phyloP scores from a whole-genome alignment of 1,140 invertebrate species.

The Solenopsis fugax region DNA sequence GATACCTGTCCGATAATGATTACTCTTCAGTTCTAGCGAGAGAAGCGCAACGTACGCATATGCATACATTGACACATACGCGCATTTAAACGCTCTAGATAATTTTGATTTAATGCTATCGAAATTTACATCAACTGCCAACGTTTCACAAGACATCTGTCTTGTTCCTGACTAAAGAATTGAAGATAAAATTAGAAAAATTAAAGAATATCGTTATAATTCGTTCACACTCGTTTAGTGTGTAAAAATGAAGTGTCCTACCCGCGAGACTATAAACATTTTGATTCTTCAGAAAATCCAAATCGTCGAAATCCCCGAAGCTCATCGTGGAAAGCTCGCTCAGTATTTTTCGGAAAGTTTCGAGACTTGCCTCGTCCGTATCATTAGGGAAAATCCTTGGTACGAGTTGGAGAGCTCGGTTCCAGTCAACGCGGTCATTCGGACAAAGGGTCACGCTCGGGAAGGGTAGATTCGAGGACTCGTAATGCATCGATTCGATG shows the following conservation, averaged over 20 bases:
- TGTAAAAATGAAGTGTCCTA: not conserved
- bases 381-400: slow-evolving; percentile 46
- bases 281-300: slow-evolving; percentile 39
- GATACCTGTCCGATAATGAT: not conserved
- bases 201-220: not conserved
- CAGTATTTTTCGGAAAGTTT: slow-evolving; percentile 56
- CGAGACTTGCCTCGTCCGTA: slow-evolving; percentile 25
- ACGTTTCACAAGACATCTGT: not conserved
- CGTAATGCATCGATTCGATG: slow-evolving; percentile 60
- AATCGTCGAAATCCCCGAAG: slow-evolving; percentile 62
- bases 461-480: slow-evolving; percentile 31
- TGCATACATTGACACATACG: not conserved
- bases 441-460: slow-evolving; percentile 60
- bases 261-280: slow-evolving; percentile 35
- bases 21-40: not conserved
- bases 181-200: not conserved
- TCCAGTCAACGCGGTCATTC: slow-evolving; percentile 52
- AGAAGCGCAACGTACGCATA: not conserved
- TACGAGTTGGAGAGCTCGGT: slow-evolving; percentile 38
- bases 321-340: slow-evolving; percentile 53
- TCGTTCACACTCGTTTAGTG: not conserved
- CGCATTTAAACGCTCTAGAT: not conserved
- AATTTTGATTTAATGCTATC: slow-evolving; percentile 1
- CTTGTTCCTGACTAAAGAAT: not conserved
- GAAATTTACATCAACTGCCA: not conserved